phyloP scores from a whole-genome alignment of 2,888 invertebrate genomes.

The Diploptera punctata region DNA sequence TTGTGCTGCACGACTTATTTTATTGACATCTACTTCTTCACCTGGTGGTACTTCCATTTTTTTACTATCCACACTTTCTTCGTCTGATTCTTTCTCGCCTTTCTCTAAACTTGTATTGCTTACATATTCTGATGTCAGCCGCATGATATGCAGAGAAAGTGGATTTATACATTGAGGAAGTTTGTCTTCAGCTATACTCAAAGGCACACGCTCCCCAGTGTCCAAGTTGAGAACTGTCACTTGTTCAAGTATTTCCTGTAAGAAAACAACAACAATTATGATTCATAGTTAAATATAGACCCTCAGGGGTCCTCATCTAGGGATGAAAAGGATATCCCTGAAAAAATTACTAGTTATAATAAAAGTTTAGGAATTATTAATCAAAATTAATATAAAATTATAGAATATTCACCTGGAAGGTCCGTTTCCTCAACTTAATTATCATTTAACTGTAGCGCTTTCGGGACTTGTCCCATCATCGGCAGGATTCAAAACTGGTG shows the following conservation, averaged over 20 bases:
- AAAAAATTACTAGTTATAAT: too few species aligned
- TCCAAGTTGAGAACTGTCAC: conserved; percentile 68
- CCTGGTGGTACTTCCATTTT: conserved; percentile 62
- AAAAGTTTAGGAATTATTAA: too few species aligned
- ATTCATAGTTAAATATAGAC: too few species aligned
- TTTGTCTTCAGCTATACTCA: conserved; percentile 94
- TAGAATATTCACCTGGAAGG: too few species aligned
- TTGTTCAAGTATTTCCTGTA: conserved; percentile 87
- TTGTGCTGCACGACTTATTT: conserved; percentile 58
- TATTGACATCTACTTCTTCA: conserved; percentile 58
- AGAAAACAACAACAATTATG: too few species aligned
- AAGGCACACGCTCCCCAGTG: conserved; percentile 88
- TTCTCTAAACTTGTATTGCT: conserved; percentile 68
- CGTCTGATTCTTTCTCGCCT: conserved; percentile 74
- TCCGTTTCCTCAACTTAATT: too few species aligned
- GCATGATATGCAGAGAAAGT: conserved; percentile 92
- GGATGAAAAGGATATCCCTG: too few species aligned
- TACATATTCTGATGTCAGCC: conserved; percentile 90
- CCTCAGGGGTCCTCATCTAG: too few species aligned
- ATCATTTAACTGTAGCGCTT: too few species aligned
- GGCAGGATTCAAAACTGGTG: too few species aligned
- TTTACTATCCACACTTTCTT: conserved; percentile 74
- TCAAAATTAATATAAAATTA: too few species aligned
- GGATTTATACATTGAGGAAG: conserved; percentile 92
- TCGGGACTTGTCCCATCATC: too few species aligned